Evolutionary conservation across 2,888 invertebrate genomes (phyloP), one percentile per base, ranked within the genome.

Genomic region (Nymphalis c-album): DNA sequence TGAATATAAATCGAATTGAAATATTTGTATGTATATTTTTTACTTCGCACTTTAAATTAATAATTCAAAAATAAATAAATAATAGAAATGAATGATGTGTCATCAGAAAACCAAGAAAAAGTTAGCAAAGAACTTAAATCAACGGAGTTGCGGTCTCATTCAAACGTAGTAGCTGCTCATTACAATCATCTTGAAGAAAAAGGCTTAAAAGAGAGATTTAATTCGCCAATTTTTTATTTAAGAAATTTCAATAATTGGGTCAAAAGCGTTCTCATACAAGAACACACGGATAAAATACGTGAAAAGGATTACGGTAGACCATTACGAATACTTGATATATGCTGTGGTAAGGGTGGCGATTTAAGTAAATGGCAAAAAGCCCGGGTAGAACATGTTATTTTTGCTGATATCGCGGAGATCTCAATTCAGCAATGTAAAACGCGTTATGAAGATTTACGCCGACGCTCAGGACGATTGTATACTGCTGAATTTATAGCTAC

Each of bases 181-280:
- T 99, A 99, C 85, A 99, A 99, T 87, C 94, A 95, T 63, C 88
- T 98, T 13, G 95, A 96, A 85, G 97, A 98, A 76, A 95, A 95
- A 77, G 98, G 98, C 0, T 86, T 97, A 50, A 94, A 93, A 60
- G 95, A 95, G 76, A 93, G 99, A 60, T 95, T 95, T 74, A 95
- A 97, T 79, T 98, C 98, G 35, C 95, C 97, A 35, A 99, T 99
- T 77, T 96, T 97, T 78, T 96, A 96, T 83, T 94, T 99, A 92
- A 94, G 99, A 75, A 99, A 99, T 88, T 98, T 99, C 83, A 99
- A 99, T 86, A 99, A 99, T 86, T 99, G 99, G 99, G 95, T 98
- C 17, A 99, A 99, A 91, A 97, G 97, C 86, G 97, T 98, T 93
- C 93, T 98, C 0, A 99, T 99, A 77, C 95, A 97, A 94, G 95